These are phyloP conservation scores for Diadema setosum DNA, from an alignment of 35 echinoderm and acorn worm species.

Conservation along the genomic window DNA sequence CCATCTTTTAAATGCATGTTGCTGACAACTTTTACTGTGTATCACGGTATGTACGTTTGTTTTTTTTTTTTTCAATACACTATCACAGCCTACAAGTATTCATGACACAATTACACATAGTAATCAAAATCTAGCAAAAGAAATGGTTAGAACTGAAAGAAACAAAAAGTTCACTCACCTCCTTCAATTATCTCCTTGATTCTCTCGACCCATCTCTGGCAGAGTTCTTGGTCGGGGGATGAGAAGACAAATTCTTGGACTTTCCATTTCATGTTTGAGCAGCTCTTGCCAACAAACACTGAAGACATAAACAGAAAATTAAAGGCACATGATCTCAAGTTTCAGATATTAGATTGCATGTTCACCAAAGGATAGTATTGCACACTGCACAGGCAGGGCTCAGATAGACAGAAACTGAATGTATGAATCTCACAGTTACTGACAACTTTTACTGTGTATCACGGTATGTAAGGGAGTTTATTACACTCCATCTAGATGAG, in stretches of 20 bases:
- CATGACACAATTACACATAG: neutral
- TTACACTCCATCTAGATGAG: neutral
- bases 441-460: neutral
- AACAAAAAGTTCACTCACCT: slow-evolving; percentile 1
- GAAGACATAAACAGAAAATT: neutral
- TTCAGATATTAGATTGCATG: neutral
- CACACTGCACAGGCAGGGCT: neutral
- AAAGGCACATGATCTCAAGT: neutral
- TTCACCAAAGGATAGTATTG: neutral
- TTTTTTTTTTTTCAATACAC: neutral
- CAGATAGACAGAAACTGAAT: neutral
- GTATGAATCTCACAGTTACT: neutral
- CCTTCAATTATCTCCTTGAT: slow-evolving; percentile 5
- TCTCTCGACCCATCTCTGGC: slow-evolving; percentile 15
- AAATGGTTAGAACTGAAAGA: neutral
- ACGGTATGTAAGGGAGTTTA: neutral
- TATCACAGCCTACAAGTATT: neutral
- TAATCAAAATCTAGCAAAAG: neutral
- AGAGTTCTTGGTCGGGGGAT: neutral
- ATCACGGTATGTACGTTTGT: neutral
- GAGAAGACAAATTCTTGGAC: slow-evolving; percentile 16
- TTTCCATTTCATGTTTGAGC: slow-evolving; percentile 21
- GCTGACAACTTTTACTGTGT: no score
- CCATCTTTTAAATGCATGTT: no score
- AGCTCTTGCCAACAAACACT: slow-evolving; percentile 24